Evolutionary conservation across 2,888 invertebrate species (phyloP), one percentile per base, ranked within the genome.

Genomic region (Carterocephalus palaemon): DNA sequence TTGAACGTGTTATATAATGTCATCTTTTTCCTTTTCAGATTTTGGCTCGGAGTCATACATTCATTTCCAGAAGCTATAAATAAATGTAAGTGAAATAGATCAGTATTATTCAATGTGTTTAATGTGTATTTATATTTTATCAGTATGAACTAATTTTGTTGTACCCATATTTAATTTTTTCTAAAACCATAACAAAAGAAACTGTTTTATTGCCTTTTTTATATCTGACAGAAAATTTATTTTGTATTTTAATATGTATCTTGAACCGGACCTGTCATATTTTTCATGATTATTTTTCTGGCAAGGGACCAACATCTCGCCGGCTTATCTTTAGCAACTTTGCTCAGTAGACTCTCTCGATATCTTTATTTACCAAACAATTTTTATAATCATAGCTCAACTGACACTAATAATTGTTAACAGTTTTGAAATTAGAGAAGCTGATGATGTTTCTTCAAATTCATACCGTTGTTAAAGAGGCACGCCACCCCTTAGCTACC

Each of bases 21-120:
- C 4, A 5, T 52, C 53, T 56, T 52, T 56, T 68, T 62, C 69
- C 53, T 62, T 82, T 84, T 52, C 86, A 85, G 86, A 82, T 81
- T 71, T 80, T 73, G 70, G 70, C 71, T 74, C 78, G 84, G 84
- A 85, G 81, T 85, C 86, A 84, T 81, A 77, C 67, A 76, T 75
- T 73, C 75, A 71, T 75, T 74, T 72, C 67, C 69, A 72, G 74
- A 63, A 79, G 80, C 77, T 77, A 68, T 57, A 60, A 73, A 51
- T 75, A 59, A 66, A 80, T 71, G 85, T 85, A 73, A 84, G 86
- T 62, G 23, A n/a, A n/a, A n/a, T n/a, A n/a, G n/a, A n/a, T n/a
- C n/a, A n/a, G n/a, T n/a, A n/a, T n/a, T n/a, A n/a, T n/a, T n/a
- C n/a, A n/a, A n/a, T n/a, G n/a, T 17, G n/a, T n/a, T n/a, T n/a